These are phyloP conservation scores for Andrena bucephala DNA, from an alignment of 2,888 invertebrate species.

Conservation along the genomic window DNA sequence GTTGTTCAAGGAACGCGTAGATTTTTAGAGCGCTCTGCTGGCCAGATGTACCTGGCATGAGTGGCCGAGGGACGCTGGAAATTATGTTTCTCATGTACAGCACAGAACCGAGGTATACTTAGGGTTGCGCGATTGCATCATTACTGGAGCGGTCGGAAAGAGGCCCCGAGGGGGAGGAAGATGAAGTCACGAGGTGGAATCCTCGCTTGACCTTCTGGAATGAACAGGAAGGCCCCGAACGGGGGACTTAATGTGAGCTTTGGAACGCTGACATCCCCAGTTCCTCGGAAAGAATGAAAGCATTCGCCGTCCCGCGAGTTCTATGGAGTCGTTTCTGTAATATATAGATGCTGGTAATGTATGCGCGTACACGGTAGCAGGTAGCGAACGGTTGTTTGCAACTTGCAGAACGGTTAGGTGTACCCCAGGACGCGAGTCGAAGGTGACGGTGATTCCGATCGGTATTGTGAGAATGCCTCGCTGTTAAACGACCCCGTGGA, in stretches of 20 bases:
- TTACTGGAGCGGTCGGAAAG: conserved; percentile 65
- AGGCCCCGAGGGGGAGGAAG: conserved; percentile 21
- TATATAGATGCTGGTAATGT: not conserved
- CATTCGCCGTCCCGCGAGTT: not conserved
- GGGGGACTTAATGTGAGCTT: too few relatives aligned
- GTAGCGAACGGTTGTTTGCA: conserved; percentile 14
- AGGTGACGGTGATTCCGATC: conserved; percentile 9
- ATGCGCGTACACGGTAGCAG: conserved; percentile 18
- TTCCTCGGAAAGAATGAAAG: not conserved
- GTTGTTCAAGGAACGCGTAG: not conserved
- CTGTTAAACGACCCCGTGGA: not conserved
- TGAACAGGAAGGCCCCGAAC: conserved; percentile 23
- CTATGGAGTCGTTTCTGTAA: not conserved
- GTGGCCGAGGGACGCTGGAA: not conserved
- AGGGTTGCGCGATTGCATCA: conserved; percentile 66
- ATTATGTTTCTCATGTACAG: conserved; percentile 50
- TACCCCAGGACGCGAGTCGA: not conserved
- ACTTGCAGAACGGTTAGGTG: conserved; percentile 4
- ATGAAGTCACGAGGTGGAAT: conserved; percentile 34
- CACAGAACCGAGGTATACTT: conserved; percentile 24
- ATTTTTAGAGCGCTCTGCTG: not conserved
- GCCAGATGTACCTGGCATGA: not conserved
- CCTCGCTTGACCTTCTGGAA: conserved; percentile 46
- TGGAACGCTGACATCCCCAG: not conserved
- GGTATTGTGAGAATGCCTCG: not conserved